Evolutionary conservation across 2,113 vertebrate genomes (phyloP), one percentile per base, ranked within the genome.

Genomic region (Neomonachus schauinslandi): DNA sequence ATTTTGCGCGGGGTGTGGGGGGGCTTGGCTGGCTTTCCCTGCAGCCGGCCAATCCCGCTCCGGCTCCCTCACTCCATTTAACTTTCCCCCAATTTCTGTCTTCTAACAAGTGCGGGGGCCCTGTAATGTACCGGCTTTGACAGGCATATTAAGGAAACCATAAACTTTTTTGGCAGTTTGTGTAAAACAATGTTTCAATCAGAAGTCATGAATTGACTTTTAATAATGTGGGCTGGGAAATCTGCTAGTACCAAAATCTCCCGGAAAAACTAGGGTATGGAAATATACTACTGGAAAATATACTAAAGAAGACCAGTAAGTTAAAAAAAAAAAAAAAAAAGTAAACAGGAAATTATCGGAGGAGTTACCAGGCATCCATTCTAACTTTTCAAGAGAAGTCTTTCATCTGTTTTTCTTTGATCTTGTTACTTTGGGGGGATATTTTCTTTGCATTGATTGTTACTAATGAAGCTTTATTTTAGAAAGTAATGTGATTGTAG

Each of bases 111-210:
- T 15, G 84, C 55, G n/a, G 42, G 80, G 77, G 67, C 91, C 94
- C n/a, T 86, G 84, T 97, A 80, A 94, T 97, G 96, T 84, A 83
- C 93, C 55, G 19, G 61, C 53, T 97, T 97, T 97, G 97, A 94
- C 82, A 85, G 94, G 39, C 92, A 96, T 94, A 87, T 96, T 96
- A 97, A 97, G 92, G 97, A 98, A 94, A 49, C 2, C 3, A 92
- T 97, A 96, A 97, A 91, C 89, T 80, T 88, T 42, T 42, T 80
- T 85, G 92, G 91, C 95, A 95, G 72, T 90, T 92, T 33, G 2
- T 65, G 88, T 63, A 53, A 93, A 96, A 94, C 81, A 82, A 80
- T 1, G 22, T 87, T 97, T 85, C 93, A 3, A 36, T 81, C 51
- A 36, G 84, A 55, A 85, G 69, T 84, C 16, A 65, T 49, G 21